Conservation (phyloP, 2,797 vertebrate species). For the Artibeus jamaicensis region DNA sequence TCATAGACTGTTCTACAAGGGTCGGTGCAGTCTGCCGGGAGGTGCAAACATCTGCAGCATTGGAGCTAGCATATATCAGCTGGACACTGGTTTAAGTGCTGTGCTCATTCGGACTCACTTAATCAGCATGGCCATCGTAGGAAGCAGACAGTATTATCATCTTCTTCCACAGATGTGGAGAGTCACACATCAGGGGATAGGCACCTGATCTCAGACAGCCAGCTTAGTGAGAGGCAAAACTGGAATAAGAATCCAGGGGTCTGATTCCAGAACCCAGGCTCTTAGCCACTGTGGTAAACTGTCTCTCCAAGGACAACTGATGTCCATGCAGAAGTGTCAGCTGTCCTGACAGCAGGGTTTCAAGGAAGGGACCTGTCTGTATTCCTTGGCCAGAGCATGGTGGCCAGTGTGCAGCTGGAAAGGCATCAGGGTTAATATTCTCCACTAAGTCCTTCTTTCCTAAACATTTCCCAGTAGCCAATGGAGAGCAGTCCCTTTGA, state of each 20-base stretch:
- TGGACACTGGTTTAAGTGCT: not conserved
- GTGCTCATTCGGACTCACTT: not conserved
- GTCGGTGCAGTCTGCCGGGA: not conserved
- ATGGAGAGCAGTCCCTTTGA: accelerated
- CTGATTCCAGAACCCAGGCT: not conserved
- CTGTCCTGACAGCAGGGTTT: not conserved
- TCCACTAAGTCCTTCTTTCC: not conserved
- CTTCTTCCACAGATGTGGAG: not conserved
- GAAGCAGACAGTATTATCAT: not conserved
- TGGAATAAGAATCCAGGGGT: not conserved
- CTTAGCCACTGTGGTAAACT: accelerated
- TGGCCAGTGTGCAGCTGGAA: accelerated
- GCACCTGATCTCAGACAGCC: not conserved
- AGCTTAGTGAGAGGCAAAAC: not conserved
- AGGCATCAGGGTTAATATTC: accelerated
- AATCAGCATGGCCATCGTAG: not conserved
- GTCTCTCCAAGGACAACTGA: not conserved
- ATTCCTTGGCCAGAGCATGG: too few species aligned
- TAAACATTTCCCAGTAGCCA: not conserved
- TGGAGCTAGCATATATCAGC: not conserved
- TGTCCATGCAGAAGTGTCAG: not conserved
- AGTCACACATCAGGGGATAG: not conserved
- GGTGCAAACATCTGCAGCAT: not conserved
- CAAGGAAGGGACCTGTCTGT: not conserved
- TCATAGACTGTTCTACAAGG: not conserved